Percentiles rank a stretch among this genome's conserved stretches.
These are phyloP conservation scores for Lepidurus couesii DNA, from an alignment of 1,140 invertebrate genomes.

Conservation along the genomic window DNA sequence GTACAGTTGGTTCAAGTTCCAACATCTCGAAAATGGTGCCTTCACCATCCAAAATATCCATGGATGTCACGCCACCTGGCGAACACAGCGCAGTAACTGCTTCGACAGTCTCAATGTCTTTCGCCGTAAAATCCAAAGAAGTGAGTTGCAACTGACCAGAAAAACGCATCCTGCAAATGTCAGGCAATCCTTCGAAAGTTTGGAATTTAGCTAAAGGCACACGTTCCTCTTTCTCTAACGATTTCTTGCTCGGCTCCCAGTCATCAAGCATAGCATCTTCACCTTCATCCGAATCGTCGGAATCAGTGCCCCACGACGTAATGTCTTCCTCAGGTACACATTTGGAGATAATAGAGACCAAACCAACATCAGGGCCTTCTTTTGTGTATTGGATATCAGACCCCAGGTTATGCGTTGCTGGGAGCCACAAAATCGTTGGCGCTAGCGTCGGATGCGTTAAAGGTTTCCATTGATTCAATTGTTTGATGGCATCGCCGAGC, in stretches of 20 bases:
- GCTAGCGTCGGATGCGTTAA: background rate
- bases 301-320: background rate
- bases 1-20: no score
- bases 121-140: background rate
- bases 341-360: background rate
- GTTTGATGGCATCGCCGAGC: background rate
- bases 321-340: background rate
- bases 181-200: background rate
- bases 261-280: background rate
- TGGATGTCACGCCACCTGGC: background rate
- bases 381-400: background rate
- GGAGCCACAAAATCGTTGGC: background rate
- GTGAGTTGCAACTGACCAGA: background rate
- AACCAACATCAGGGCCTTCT: background rate
- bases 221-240: background rate
- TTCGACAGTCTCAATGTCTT: background rate
- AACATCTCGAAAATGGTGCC: no score
- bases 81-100: background rate
- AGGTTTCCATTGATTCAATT: background rate
- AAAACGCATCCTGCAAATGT: background rate
- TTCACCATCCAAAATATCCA: background rate
- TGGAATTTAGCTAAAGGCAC: slow-evolving; percentile 7
- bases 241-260: no score
- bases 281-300: background rate
- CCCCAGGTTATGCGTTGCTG: background rate